These are phyloP conservation scores for Notothenia rossii DNA, from an alignment of 2,113 vertebrate species.

Conservation along the genomic window DNA sequence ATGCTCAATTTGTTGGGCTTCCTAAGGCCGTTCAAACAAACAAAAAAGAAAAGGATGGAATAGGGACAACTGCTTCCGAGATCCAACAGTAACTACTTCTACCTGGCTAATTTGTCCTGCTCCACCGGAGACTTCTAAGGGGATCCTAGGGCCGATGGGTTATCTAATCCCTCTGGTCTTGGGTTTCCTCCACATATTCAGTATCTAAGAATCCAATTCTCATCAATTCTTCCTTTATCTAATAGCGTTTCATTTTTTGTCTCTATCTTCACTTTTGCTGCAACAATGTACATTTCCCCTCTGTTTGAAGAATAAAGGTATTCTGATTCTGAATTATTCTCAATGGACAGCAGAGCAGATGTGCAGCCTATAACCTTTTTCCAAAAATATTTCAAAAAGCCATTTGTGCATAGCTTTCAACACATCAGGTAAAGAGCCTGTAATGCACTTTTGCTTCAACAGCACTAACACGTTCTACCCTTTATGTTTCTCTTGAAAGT, in stretches of 20 bases:
- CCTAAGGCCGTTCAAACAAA: too few species aligned
- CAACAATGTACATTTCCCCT: too few species aligned
- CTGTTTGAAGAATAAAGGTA: too few species aligned
- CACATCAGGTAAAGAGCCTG: background rate
- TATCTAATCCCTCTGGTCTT: background rate
- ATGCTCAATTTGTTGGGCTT: background rate
- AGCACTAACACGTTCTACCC: background rate
- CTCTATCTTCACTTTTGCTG: too few species aligned
- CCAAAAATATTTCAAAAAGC: background rate
- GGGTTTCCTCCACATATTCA: background rate
- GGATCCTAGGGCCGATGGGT: background rate
- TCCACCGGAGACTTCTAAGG: background rate
- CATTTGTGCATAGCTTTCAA: background rate
- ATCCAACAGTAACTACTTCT: background rate
- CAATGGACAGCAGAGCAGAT: background rate
- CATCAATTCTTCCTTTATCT: too few species aligned
- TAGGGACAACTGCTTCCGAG: background rate
- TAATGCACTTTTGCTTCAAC: constrained; percentile 2
- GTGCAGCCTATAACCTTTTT: background rate
- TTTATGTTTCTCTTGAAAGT: constrained; percentile 36
- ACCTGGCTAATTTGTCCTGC: background rate
- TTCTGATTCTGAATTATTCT: background rate
- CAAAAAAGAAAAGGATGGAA: background rate
- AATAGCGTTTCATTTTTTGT: too few species aligned
- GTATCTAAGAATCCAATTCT: too few species aligned